Evolutionary conservation across 2,888 invertebrate species (phyloP).

Genomic region (Drosophila tanythrix): DNA sequence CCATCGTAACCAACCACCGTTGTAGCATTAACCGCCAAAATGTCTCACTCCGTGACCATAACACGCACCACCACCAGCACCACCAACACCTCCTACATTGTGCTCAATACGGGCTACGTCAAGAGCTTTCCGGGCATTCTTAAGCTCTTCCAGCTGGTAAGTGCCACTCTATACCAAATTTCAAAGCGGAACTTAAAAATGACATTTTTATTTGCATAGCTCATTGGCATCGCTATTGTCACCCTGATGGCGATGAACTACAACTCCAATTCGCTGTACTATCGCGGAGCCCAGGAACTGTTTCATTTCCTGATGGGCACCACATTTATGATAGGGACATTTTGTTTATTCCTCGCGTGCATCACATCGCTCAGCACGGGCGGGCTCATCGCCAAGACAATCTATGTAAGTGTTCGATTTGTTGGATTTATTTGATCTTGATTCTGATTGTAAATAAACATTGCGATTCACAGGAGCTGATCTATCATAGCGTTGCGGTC

Average conservation of each 20-base stretch:
- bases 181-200: not conserved
- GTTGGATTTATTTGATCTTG: not conserved
- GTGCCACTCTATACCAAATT: constrained; percentile 17
- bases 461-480: constrained; percentile 88
- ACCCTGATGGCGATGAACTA: constrained; percentile 89
- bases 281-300: constrained; percentile 85
- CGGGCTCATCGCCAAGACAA: constrained; percentile 92
- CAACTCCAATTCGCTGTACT: constrained; percentile 55
- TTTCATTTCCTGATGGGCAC: constrained; percentile 91
- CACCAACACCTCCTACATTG: constrained; percentile 90
- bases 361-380: constrained; percentile 92
- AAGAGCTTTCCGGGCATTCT: constrained; percentile 91
- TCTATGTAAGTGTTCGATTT: constrained; percentile 79
- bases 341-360: constrained; percentile 90
- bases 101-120: constrained; percentile 92
- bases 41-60: constrained; percentile 95
- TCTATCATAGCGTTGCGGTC: constrained; percentile 92
- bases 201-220: constrained; percentile 84
- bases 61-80: constrained; percentile 94
- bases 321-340: constrained; percentile 92
- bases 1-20: constrained; percentile 39
- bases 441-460: not conserved
- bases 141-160: constrained; percentile 92
- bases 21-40: constrained; percentile 84
- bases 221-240: constrained; percentile 91